phyloP scores from a whole-genome alignment of 2,797 vertebrate genomes.

The Pseudochirops corinnae region DNA sequence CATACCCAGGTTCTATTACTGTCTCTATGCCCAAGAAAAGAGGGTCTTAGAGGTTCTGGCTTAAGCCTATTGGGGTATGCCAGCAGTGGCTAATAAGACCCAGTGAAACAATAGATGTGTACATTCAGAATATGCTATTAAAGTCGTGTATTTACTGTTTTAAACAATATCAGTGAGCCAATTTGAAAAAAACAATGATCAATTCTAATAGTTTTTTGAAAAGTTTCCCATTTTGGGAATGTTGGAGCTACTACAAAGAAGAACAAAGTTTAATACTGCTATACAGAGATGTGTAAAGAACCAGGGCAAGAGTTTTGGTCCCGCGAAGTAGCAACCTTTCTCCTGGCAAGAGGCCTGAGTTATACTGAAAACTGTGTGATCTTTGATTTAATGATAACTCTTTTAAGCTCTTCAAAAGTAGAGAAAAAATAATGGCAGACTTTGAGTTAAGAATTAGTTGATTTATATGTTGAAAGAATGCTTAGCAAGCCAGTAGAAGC shows the following conservation, averaged over 20 bases:
- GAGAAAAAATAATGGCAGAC: background rate
- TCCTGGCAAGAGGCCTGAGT: background rate
- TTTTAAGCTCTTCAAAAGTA: background rate
- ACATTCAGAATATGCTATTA: background rate
- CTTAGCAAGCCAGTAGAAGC: background rate
- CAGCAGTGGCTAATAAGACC: background rate
- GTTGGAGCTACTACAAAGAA: background rate
- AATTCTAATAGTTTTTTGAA: background rate
- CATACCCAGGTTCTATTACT: too few species aligned
- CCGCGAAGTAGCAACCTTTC: background rate
- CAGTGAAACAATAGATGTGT: background rate
- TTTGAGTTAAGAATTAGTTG: background rate
- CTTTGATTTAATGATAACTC: background rate
- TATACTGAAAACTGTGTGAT: background rate
- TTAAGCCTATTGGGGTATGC: background rate
- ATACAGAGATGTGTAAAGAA: background rate
- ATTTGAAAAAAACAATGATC: background rate
- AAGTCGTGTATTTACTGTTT: background rate
- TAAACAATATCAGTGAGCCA: background rate
- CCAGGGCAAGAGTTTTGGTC: background rate
- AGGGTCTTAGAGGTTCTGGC: too few species aligned
- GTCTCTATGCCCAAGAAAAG: too few species aligned
- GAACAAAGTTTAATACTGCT: background rate
- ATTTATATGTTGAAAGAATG: background rate
- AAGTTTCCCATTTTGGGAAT: background rate